These are phyloP conservation scores for Tachyglossus aculeatus DNA, from an alignment of 2,797 vertebrate species.

Conservation along the genomic window DNA sequence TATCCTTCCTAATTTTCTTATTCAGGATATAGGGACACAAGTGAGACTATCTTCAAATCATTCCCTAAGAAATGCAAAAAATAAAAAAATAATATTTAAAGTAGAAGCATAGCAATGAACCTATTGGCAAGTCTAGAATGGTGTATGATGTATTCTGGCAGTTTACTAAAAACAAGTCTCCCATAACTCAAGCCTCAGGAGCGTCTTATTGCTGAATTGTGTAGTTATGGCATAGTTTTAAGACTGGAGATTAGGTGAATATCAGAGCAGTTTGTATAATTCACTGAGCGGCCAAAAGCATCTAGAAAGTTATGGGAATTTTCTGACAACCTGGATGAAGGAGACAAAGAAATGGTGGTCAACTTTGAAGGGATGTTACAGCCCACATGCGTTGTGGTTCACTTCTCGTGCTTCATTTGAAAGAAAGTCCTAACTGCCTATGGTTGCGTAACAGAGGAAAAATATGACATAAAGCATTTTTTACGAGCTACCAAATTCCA, in stretches of 20 bases:
- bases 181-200: background rate
- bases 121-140: background rate
- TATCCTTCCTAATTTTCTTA: conserved; percentile 12
- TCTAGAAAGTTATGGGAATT: no score
- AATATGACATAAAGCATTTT: no score
- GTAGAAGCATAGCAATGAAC: background rate
- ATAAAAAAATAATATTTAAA: conserved; percentile 13
- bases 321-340: no score
- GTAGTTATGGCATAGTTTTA: conserved; percentile 3
- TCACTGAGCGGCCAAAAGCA: no score
- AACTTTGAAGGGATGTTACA: no score
- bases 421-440: no score
- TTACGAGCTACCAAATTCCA: no score
- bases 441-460: no score
- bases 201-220: conserved; percentile 16
- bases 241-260: background rate
- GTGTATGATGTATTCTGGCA: background rate
- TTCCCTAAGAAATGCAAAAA: background rate
- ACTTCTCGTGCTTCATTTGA: no score
- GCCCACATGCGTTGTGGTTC: no score
- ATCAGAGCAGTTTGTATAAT: no score
- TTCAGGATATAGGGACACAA: background rate
- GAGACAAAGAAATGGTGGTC: no score
- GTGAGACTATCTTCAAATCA: background rate
- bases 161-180: conserved; percentile 11